These are phyloP conservation scores for Bombylius discolor DNA, from an alignment of 2,888 invertebrate genomes.

Conservation along the genomic window DNA sequence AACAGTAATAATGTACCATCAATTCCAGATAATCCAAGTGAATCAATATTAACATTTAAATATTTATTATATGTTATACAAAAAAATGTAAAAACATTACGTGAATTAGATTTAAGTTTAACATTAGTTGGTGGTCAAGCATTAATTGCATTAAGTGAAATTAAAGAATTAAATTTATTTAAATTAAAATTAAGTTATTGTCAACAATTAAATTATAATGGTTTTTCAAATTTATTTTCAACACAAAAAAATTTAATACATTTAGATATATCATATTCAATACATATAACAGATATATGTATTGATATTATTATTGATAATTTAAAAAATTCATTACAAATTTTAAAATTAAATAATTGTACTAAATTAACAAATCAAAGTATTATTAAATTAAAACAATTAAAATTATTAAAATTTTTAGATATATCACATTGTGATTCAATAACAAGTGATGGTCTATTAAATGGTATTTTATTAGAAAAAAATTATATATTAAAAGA, in stretches of 20 bases:
- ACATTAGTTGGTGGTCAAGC: slow-evolving; percentile 55
- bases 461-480: slow-evolving; percentile 44
- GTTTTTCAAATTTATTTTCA: slow-evolving; percentile 5
- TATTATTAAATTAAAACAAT: slow-evolving; percentile 40
- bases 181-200: slow-evolving; percentile 25
- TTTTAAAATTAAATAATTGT: slow-evolving; percentile 50
- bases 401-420: slow-evolving; percentile 43
- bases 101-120: slow-evolving; percentile 48
- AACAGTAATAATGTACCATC: slow-evolving; percentile 8
- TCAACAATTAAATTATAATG: slow-evolving; percentile 24
- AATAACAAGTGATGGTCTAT: slow-evolving; percentile 47
- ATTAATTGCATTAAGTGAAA: slow-evolving; percentile 42
- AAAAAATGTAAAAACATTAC: slow-evolving; percentile 42
- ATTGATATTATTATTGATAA: slow-evolving; percentile 46
- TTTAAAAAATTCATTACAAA: slow-evolving; percentile 41
- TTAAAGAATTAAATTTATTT: slow-evolving; percentile 33
- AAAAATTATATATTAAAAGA: slow-evolving; percentile 40
- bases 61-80: slow-evolving; percentile 47
- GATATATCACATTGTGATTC: slow-evolving; percentile 53
- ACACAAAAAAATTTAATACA: slow-evolving; percentile 34
- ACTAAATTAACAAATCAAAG: slow-evolving; percentile 50
- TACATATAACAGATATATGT: slow-evolving; percentile 51
- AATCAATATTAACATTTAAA: slow-evolving; percentile 57
- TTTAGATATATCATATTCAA: slow-evolving; percentile 51
- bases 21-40: slow-evolving; percentile 38